A percentile compares a stretch with the other conserved stretches of the same genome.
phyloP scores from a whole-genome alignment of 2,888 invertebrate species.

The Timandra comae region DNA sequence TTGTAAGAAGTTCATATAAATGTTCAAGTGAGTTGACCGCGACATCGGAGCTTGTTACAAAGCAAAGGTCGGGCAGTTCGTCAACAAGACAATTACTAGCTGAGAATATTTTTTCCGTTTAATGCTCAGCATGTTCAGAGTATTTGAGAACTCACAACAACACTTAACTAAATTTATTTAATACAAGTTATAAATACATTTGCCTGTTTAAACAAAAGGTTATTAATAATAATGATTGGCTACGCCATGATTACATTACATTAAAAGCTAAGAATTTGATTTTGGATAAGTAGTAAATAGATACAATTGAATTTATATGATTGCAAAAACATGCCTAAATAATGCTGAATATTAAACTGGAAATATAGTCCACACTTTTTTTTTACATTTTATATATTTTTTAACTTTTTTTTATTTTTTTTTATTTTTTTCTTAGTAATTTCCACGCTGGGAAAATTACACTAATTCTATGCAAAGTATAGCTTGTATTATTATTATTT shows the following conservation, averaged over 20 bases:
- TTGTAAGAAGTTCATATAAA: slow-evolving; percentile 47
- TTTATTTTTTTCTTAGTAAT: slow-evolving; percentile 64
- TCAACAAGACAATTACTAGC: slow-evolving; percentile 70
- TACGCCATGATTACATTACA: slow-evolving; percentile 57
- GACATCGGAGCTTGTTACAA: slow-evolving; percentile 60
- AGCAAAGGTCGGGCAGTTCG: slow-evolving; percentile 72
- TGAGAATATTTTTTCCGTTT: slow-evolving; percentile 74
- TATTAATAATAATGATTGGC: slow-evolving; percentile 44
- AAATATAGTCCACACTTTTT: slow-evolving; percentile 72
- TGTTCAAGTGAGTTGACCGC: slow-evolving; percentile 45
- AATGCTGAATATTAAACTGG: slow-evolving; percentile 78
- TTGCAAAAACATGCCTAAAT: slow-evolving; percentile 72
- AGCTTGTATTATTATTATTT: slow-evolving; percentile 83
- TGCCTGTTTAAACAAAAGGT: slow-evolving; percentile 45
- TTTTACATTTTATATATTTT: slow-evolving; percentile 38
- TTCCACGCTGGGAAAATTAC: slow-evolving; percentile 87
- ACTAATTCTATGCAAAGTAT: slow-evolving; percentile 96
- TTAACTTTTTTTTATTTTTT: slow-evolving; percentile 40
- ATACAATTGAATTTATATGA: slow-evolving; percentile 52
- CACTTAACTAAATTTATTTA: slow-evolving; percentile 46
- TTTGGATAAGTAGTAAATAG: slow-evolving; percentile 50
- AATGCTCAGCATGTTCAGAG: slow-evolving; percentile 73
- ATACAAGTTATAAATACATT: slow-evolving; percentile 32
- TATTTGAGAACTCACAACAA: slow-evolving; percentile 56
- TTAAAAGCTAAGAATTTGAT: slow-evolving; percentile 65